phyloP scores from a whole-genome alignment of 2,113 vertebrate genomes.

The Coregonus clupeaformis region DNA sequence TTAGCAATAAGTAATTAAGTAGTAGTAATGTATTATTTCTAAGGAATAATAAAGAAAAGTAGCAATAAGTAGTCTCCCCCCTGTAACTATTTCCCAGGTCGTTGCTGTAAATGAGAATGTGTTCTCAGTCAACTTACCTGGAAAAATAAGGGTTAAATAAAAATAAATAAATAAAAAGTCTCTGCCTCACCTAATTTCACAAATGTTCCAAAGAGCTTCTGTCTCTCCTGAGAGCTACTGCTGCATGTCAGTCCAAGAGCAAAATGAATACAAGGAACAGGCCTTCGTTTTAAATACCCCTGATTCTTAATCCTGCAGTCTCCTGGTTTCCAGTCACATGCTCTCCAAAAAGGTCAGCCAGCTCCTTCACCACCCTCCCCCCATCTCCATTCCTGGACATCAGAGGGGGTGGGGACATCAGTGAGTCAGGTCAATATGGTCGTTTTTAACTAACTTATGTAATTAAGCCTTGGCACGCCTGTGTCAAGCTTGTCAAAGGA shows the following conservation, averaged over 20 bases:
- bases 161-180: too few species aligned
- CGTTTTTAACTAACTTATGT: conserved; percentile 52
- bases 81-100: too few species aligned
- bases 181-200: conserved; percentile 64
- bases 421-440: conserved; percentile 54
- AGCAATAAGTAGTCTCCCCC: background rate
- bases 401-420: background rate
- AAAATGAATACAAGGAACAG: conserved; percentile 2
- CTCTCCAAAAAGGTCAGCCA: conserved; percentile 41
- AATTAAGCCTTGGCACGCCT: conserved; percentile 43
- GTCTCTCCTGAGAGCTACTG: conserved; percentile 32
- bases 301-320: conserved; percentile 57
- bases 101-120: too few species aligned
- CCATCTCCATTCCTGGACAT: background rate
- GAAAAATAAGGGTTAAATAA: too few species aligned
- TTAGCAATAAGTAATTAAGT: background rate
- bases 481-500: conserved; percentile 19
- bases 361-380: background rate
- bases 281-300: conserved; percentile 58
- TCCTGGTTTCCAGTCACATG: conserved; percentile 57
- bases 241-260: conserved; percentile 6
- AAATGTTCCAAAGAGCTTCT: conserved; percentile 41
- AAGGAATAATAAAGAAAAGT: background rate
- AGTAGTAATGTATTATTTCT: background rate
- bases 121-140: too few species aligned